phyloP scores from a whole-genome alignment of 2,797 vertebrate species.

The Microchirus variegatus region DNA sequence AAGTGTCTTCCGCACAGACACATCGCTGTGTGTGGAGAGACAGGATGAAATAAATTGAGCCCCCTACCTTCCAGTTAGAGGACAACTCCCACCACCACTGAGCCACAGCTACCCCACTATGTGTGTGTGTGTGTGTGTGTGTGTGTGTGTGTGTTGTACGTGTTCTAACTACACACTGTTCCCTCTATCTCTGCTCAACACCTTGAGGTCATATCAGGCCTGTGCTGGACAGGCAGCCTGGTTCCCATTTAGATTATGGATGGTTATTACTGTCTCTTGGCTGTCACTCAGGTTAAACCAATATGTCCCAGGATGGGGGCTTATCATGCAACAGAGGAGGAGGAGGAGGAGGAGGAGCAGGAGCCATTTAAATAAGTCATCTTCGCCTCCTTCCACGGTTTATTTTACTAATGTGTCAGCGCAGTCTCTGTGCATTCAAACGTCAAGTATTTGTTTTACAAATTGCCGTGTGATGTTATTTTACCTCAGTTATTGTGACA shows the following conservation, averaged over 20 bases:
- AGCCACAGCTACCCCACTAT: too few species aligned
- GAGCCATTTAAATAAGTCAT: constrained; percentile 67
- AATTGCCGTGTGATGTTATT: neutral
- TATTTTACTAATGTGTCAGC: constrained; percentile 47
- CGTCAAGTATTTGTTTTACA: constrained; percentile 26
- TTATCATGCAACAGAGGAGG: constrained; percentile 65
- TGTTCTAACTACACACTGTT: constrained; percentile 27
- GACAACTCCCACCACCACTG: too few species aligned
- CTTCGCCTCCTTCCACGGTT: constrained; percentile 33
- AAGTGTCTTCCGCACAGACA: too few species aligned
- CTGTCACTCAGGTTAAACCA: constrained; percentile 80
- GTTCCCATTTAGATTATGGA: constrained; percentile 79
- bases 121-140: neutral
- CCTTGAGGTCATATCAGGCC: constrained; percentile 76
- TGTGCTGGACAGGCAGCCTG: constrained; percentile 57
- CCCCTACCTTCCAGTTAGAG: too few species aligned
- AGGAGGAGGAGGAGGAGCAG: constrained; percentile 35
- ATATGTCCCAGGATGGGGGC: constrained; percentile 67
- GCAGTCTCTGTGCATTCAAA: constrained; percentile 8
- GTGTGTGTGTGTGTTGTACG: constrained; percentile 15
- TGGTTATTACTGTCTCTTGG: constrained; percentile 77
- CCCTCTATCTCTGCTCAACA: constrained; percentile 73
- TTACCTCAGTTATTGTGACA: too few species aligned
- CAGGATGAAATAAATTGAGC: too few species aligned
- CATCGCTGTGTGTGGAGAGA: too few species aligned